phyloP scores from a whole-genome alignment of 1,140 invertebrate genomes.

The Theocolax elegans region DNA sequence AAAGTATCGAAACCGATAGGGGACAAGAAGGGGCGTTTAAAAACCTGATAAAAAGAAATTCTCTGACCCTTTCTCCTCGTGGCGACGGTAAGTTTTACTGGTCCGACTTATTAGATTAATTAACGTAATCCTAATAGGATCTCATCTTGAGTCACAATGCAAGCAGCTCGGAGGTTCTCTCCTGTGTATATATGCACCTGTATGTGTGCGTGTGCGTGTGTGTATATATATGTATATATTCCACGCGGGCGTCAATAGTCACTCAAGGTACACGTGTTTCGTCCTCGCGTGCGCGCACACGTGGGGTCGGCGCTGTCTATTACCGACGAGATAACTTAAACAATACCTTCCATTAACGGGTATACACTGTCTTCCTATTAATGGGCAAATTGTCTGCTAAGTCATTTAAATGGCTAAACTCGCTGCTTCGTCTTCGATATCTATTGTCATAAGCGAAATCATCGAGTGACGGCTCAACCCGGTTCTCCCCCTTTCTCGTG shows the following conservation, averaged over 20 bases:
- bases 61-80: too few species aligned
- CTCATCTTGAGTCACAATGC: slow-evolving; percentile 62
- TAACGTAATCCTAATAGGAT: slow-evolving; percentile 64
- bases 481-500: slow-evolving; percentile 38
- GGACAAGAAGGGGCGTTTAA: too few species aligned
- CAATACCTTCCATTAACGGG: slow-evolving; percentile 64
- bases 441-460: too few species aligned
- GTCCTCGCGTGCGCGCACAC: slow-evolving; percentile 44
- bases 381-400: slow-evolving; percentile 63
- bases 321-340: slow-evolving; percentile 62
- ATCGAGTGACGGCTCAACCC: too few species aligned
- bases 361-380: slow-evolving; percentile 49
- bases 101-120: slow-evolving; percentile 60
- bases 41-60: too few species aligned
- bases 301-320: slow-evolving; percentile 40
- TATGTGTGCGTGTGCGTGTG: background rate
- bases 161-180: slow-evolving; percentile 48
- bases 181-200: background rate
- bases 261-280: slow-evolving; percentile 27
- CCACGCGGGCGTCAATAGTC: background rate
- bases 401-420: slow-evolving; percentile 61
- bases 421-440: too few species aligned
- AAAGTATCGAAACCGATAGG: too few species aligned
- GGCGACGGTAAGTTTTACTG: slow-evolving; percentile 12
- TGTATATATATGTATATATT: background rate